phyloP scores from a whole-genome alignment of 2,113 vertebrate genomes.

The Climacteris rufus region DNA sequence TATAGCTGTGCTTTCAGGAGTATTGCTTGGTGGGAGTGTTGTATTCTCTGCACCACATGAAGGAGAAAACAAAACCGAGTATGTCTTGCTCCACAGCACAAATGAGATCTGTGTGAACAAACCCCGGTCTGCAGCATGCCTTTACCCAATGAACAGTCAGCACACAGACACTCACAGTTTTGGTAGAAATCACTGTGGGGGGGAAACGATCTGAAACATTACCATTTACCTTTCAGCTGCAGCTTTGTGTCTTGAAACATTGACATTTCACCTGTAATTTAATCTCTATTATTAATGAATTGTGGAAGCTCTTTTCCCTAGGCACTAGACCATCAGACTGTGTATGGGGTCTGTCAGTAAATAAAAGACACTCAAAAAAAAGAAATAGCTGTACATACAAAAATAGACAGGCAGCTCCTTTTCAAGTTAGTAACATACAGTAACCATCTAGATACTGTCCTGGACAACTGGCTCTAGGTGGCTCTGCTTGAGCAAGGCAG shows the following conservation, averaged over 20 bases:
- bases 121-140: background rate
- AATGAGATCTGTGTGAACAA: background rate
- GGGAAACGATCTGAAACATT: background rate
- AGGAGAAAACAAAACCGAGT: background rate
- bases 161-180: background rate
- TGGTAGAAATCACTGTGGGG: background rate
- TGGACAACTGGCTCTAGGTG: background rate
- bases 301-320: background rate
- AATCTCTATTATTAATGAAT: background rate
- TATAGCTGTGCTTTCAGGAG: background rate
- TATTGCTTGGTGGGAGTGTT: background rate
- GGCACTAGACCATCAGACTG: background rate
- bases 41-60: background rate
- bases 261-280: background rate
- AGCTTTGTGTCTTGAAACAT: background rate
- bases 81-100: background rate
- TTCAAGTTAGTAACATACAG: background rate
- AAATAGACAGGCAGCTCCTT: background rate
- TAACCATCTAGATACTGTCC: background rate
- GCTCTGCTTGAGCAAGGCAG: background rate
- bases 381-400: background rate
- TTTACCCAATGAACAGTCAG: background rate
- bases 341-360: background rate
- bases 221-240: background rate
- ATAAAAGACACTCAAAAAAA: background rate